Base-by-base conservation (phyloP, 2,888 invertebrate genomes). In the Selenia dentaria region DNA sequence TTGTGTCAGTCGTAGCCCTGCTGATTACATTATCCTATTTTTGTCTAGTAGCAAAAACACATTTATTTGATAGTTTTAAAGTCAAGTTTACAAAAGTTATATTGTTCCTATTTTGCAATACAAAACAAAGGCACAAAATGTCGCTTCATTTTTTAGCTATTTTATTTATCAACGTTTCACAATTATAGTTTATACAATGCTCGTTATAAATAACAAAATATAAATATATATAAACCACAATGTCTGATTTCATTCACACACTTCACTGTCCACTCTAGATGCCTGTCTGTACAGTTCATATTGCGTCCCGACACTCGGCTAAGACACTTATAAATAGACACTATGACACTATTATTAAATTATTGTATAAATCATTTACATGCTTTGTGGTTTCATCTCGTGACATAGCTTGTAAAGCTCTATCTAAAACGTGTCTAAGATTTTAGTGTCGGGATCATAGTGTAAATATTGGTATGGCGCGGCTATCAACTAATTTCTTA, bases 91-190 rank as follows among this genome's bases (percentile, higher is more conserved):
- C 13, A 43, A 43, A 29, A 13, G 13, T 31, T 29, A 33, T 6
- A 14, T 24, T 9, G 37, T 27, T 33, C 27, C 4, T 10, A 29
- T 35, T 24, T 37, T 32, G 57, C 60, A 51, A 56, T 65, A 64
- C 57, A 67, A 66, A 69, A 59, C 28, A 62, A 67, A 67, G 70
- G 67, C 70, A 70, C 74, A 45, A 49, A 50, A 57, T 42, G 51
- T 44, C 45, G 20, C 44, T 25, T 29, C 38, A 16, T 38, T 41
- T 38, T 13, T 22, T 20, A 8, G 6, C 33, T 29, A 32, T 42
- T 28, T 46, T 40, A 40, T 14, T 33, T 25, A 13, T 40, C 26
- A 46, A 11, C 11, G 11, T 44, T 45, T 37, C 27, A 32, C 12
- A 16, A 41, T 31, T 18, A 46, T 20, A 22, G 6, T 9, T 8